A percentile compares a stretch with the other conserved stretches of the same genome.
These are phyloP conservation scores for Sinocyclocheilus rhinocerous DNA, from an alignment of 2,113 vertebrate species.

Conservation along the genomic window DNA sequence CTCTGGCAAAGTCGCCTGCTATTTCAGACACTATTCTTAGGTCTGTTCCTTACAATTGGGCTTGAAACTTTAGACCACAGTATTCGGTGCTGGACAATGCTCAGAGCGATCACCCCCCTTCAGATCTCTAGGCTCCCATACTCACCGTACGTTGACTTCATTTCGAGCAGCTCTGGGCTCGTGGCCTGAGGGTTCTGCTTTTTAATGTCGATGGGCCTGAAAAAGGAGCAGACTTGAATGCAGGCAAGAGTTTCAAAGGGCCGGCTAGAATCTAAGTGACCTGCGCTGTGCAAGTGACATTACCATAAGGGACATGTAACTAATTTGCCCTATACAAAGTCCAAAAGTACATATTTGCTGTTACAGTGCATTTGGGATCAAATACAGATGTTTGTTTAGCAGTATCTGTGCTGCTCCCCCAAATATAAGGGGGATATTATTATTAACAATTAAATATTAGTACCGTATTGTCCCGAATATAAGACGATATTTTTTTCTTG, in stretches of 20 bases:
- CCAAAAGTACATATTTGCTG: constrained; percentile 29
- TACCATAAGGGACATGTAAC: constrained; percentile 50
- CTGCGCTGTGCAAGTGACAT: constrained; percentile 52
- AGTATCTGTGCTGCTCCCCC: constrained; percentile 49
- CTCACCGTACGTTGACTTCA: constrained; percentile 24
- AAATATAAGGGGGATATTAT: too few relatives aligned
- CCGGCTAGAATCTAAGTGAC: neutral
- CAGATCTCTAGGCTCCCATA: constrained; percentile 8
- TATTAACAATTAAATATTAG: too few relatives aligned
- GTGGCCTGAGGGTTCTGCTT: constrained; percentile 29
- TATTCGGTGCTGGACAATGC: constrained; percentile 35
- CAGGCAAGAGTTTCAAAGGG: constrained; percentile 25
- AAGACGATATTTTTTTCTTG: too few relatives aligned
- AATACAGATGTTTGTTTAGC: constrained; percentile 52
- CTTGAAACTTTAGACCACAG: constrained; percentile 36
- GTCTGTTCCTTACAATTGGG: constrained; percentile 34
- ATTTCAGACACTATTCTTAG: constrained; percentile 57
- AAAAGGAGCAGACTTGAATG: constrained; percentile 19
- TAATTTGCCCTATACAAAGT: constrained; percentile 52
- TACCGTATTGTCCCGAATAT: too few relatives aligned
- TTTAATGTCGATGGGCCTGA: neutral
- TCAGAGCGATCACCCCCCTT: constrained; percentile 21
- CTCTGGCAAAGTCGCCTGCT: constrained; percentile 46
- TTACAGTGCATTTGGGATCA: constrained; percentile 60
- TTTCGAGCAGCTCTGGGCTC: constrained; percentile 23